Percentiles rank a stretch among this genome's conserved stretches.
Conservation (phyloP, 1,140 invertebrate species). For the Samia ricini region DNA sequence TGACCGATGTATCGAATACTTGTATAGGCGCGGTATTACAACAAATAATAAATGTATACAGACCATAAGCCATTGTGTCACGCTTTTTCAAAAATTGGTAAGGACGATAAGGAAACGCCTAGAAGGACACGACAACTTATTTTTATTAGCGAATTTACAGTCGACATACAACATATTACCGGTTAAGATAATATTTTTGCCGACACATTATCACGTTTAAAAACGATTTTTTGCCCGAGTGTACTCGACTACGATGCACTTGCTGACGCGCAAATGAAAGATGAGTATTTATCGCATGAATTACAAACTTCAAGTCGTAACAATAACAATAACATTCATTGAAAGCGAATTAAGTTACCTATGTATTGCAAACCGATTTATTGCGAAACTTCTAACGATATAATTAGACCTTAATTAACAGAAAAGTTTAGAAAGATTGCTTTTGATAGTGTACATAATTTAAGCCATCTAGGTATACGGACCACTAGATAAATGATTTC, state of each 20-base stretch:
- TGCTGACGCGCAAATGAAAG: constrained; percentile 9
- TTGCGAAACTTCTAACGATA: constrained; percentile 12
- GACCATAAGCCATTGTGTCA: too few species aligned
- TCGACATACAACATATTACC: constrained; percentile 22
- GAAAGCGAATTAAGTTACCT: constrained; percentile 5
- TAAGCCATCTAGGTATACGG: constrained; percentile 22
- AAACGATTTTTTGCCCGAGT: constrained; percentile 15
- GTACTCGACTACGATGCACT: constrained; percentile 20
- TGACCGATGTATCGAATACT: constrained; percentile 28
- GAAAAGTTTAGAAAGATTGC: constrained; percentile 16
- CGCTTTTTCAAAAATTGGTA: constrained; percentile 38
- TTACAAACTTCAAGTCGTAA: not conserved
- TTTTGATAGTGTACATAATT: constrained; percentile 16
- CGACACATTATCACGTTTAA: constrained; percentile 35
- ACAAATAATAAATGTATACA: constrained; percentile 3
- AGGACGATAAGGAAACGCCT: constrained; percentile 24
- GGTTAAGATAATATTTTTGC: constrained; percentile 32
- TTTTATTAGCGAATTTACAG: constrained; percentile 30
- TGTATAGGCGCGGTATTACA: constrained; percentile 12
- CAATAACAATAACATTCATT: not conserved
- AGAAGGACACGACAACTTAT: constrained; percentile 22
- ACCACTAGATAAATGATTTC: constrained; percentile 18
- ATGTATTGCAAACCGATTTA: constrained; percentile 7
- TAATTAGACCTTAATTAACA: constrained; percentile 21
- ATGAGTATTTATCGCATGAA: constrained; percentile 9